Evolutionary conservation across 2,113 vertebrate species (phyloP).

Genomic region (Cinclus cinclus): DNA sequence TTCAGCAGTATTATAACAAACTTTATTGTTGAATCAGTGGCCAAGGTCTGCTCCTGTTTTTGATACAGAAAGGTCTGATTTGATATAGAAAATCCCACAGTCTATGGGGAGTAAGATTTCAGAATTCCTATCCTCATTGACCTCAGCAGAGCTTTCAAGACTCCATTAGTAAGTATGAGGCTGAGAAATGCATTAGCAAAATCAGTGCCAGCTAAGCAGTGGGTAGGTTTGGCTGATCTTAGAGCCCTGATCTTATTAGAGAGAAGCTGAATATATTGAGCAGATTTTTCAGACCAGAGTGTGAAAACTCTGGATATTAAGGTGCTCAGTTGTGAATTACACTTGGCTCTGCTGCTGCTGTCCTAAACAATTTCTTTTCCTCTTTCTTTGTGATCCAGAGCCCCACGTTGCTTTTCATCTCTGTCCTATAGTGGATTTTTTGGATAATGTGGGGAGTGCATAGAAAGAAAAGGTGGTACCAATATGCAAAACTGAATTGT

Average conservation of each 20-base stretch:
- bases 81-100: accelerated
- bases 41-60: not conserved
- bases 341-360: not conserved
- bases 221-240: not conserved
- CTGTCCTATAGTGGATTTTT: not conserved
- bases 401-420: not conserved
- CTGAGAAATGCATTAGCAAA: not conserved
- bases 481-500: not conserved
- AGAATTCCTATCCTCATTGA: not conserved
- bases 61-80: not conserved
- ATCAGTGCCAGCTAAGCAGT: not conserved
- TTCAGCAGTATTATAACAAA: not conserved
- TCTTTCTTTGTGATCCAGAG: not conserved
- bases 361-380: not conserved
- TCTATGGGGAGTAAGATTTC: not conserved
- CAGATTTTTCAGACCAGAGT: slow-evolving; percentile 6
- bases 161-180: not conserved
- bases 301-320: not conserved
- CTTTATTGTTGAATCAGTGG: not conserved
- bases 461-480: not conserved
- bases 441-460: not conserved
- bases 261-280: not conserved
- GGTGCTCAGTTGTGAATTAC: not conserved
- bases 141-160: not conserved
- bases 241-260: not conserved